These are phyloP conservation scores for Myotis brandtii DNA, from an alignment of 2,113 vertebrate genomes.

Conservation along the genomic window DNA sequence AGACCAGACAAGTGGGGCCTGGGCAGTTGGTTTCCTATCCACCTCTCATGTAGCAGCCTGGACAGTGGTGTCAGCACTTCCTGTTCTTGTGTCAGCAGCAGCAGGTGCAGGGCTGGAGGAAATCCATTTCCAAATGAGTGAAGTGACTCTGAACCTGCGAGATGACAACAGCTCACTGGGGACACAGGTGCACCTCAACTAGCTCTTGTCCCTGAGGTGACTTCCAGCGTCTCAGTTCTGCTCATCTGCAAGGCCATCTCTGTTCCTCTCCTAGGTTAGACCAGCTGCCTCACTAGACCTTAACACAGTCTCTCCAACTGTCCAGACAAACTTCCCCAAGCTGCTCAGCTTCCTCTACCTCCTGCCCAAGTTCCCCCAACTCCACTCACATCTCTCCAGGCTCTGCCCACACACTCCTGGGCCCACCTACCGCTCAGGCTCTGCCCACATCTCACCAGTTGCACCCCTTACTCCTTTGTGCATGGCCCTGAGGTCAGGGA, in stretches of 20 bases:
- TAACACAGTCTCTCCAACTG: not conserved
- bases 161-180: not conserved
- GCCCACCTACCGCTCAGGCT: not conserved
- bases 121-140: not conserved
- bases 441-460: not conserved
- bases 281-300: not conserved
- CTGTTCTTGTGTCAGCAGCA: fast-evolving
- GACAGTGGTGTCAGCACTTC: not conserved
- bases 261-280: not conserved
- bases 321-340: not conserved
- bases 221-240: not conserved
- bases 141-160: not conserved
- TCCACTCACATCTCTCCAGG: not conserved
- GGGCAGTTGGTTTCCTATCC: not conserved
- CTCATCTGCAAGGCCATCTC: not conserved
- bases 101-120: not conserved
- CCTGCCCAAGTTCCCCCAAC: not conserved
- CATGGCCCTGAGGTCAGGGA: not conserved
- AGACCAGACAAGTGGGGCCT: not conserved
- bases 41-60: not conserved
- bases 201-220: not conserved
- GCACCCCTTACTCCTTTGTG: not conserved
- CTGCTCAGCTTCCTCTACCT: not conserved
- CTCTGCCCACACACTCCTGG: not conserved
- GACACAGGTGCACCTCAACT: not conserved